phyloP scores from a whole-genome alignment of 2,888 invertebrate species.

The Agrilus cyanescens region DNA sequence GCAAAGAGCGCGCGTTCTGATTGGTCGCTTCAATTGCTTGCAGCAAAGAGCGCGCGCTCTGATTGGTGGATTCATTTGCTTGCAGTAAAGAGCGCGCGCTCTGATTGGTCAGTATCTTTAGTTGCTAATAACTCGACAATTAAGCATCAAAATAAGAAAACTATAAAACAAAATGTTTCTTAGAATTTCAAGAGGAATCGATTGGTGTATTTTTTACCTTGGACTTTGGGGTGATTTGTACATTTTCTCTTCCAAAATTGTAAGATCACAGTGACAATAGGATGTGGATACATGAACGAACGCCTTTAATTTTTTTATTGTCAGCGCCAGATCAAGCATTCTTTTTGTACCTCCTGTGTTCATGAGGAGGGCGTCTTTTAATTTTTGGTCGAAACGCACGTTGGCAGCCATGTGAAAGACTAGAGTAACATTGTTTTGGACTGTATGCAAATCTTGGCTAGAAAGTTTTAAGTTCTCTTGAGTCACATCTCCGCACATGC shows the following conservation, averaged over 20 bases:
- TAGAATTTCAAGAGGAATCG: too few species aligned
- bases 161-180: too few species aligned
- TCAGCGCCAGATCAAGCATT: conserved; percentile 25
- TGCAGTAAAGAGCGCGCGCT: too few species aligned
- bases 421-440: conserved; percentile 44
- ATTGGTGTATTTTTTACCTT: conserved; percentile 17
- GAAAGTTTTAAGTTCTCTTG: conserved; percentile 35
- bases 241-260: conserved; percentile 63
- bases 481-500: conserved; percentile 42
- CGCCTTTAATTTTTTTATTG: conserved; percentile 30
- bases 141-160: too few species aligned
- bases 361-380: conserved; percentile 49
- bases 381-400: conserved; percentile 53
- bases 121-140: too few species aligned
- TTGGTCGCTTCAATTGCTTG: too few species aligned
- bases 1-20: too few species aligned
- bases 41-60: too few species aligned
- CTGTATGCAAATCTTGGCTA: conserved; percentile 32
- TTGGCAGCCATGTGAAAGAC: conserved; percentile 66
- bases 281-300: conserved; percentile 81
- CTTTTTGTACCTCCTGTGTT: conserved; percentile 42
- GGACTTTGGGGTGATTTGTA: conserved; percentile 50
- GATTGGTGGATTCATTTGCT: too few species aligned
- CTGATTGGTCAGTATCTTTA: too few species aligned
- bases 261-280: conserved; percentile 80